A percentile compares a stretch with the other conserved stretches of the same genome.
These are phyloP conservation scores for Callionymus lyra DNA, from an alignment of 2,113 vertebrate species.

Conservation along the genomic window DNA sequence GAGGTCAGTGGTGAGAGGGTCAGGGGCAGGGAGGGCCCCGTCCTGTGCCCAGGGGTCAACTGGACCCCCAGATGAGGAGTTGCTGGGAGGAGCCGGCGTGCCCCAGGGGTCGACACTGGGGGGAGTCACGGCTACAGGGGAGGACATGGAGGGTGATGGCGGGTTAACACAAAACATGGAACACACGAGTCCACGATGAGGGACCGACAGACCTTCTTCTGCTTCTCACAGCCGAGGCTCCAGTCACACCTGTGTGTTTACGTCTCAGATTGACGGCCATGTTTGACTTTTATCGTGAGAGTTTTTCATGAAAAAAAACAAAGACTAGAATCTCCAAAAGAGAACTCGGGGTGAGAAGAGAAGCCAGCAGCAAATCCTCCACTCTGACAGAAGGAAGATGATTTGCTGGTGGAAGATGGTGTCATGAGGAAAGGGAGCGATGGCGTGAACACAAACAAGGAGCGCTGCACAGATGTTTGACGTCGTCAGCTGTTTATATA, in stretches of 20 bases:
- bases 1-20: conserved; percentile 64
- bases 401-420: conserved; percentile 36
- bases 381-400: conserved; percentile 46
- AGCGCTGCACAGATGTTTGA: too few species aligned
- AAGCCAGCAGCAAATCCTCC: conserved; percentile 49
- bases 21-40: conserved; percentile 59
- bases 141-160: conserved; percentile 46
- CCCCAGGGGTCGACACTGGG: conserved; percentile 72
- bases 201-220: conserved; percentile 39
- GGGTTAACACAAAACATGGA: conserved; percentile 43
- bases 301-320: too few species aligned
- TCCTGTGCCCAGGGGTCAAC: conserved; percentile 70
- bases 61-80: conserved; percentile 64
- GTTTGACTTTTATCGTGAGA: too few species aligned
- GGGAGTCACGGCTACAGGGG: conserved; percentile 68
- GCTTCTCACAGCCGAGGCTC: conserved; percentile 25
- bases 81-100: conserved; percentile 62
- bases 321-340: too few species aligned
- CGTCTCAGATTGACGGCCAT: too few species aligned
- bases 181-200: conserved; percentile 24
- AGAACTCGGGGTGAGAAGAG: too few species aligned
- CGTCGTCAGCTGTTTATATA: too few species aligned
- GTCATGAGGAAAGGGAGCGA: conserved; percentile 26
- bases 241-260: background rate
- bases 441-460: conserved; percentile 8